A percentile compares a stretch with the other conserved stretches of the same genome.
Conservation (phyloP, 2,113 vertebrate genomes). For the Galeopterus variegatus region DNA sequence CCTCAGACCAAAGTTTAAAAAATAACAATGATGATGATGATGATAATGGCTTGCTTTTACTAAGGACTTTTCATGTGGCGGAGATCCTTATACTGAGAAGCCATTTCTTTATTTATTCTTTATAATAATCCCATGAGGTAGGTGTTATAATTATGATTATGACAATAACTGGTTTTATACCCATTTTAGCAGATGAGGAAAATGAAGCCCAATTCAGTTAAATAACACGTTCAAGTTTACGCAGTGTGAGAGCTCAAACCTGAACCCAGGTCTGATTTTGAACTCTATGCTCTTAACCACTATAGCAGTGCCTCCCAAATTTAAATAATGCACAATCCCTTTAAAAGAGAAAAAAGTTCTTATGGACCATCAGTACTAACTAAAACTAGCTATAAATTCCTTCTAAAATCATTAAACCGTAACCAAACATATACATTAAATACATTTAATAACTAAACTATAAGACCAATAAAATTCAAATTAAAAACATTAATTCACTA, state of each 20-base stretch:
- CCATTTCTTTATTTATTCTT: slow-evolving; percentile 27
- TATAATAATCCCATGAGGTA: not conserved
- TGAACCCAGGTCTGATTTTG: not conserved
- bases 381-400: slow-evolving; percentile 17
- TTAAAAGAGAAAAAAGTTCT: not conserved
- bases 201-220: not conserved
- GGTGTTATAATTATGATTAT: not conserved
- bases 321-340: not conserved
- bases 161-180: not conserved
- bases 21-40: not conserved
- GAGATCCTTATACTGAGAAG: not conserved
- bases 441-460: slow-evolving; percentile 62
- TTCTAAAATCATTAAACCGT: slow-evolving; percentile 60
- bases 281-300: not conserved
- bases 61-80: not conserved
- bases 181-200: not conserved
- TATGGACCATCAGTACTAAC: not conserved
- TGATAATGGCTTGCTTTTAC: not conserved
- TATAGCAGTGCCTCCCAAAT: not conserved
- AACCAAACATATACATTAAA: slow-evolving; percentile 47
- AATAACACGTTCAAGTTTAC: not conserved
- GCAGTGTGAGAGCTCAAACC: not conserved
- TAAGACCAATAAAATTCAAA: slow-evolving; percentile 62
- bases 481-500: slow-evolving; percentile 65
- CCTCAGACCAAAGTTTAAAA: not conserved